Percentiles rank a stretch among this genome's conserved stretches.
These are phyloP conservation scores for Atlantisia rogersi DNA, from an alignment of 2,113 vertebrate species.

Conservation along the genomic window DNA sequence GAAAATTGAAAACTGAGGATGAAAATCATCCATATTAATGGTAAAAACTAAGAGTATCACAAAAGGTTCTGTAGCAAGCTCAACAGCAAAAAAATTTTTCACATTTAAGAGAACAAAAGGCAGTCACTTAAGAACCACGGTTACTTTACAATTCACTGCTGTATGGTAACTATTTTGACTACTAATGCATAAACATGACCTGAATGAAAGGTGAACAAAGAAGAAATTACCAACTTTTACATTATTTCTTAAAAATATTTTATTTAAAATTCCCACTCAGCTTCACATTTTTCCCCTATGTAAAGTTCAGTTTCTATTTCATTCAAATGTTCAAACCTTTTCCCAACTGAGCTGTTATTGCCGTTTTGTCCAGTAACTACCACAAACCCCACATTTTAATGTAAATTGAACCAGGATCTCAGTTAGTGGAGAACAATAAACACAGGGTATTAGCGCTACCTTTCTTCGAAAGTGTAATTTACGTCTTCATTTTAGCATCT, in stretches of 20 bases:
- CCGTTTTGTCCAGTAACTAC: background rate
- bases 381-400: background rate
- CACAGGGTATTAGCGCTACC: background rate
- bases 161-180: background rate
- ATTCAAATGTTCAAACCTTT: background rate
- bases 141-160: background rate
- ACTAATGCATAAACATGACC: background rate
- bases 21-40: background rate
- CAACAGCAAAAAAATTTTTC: background rate
- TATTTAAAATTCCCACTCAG: background rate
- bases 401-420: background rate
- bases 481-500: constrained; percentile 16
- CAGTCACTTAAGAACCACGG: background rate
- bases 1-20: background rate
- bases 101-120: background rate
- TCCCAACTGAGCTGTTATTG: background rate
- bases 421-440: background rate
- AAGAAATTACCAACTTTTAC: background rate
- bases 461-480: constrained; percentile 16
- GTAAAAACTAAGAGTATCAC: background rate
- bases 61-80: background rate
- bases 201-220: background rate
- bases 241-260: background rate
- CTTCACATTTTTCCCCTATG: background rate
- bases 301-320: background rate